Evolutionary conservation across 2,888 invertebrate species (phyloP).

Genomic region (Physocephala rufipes): DNA sequence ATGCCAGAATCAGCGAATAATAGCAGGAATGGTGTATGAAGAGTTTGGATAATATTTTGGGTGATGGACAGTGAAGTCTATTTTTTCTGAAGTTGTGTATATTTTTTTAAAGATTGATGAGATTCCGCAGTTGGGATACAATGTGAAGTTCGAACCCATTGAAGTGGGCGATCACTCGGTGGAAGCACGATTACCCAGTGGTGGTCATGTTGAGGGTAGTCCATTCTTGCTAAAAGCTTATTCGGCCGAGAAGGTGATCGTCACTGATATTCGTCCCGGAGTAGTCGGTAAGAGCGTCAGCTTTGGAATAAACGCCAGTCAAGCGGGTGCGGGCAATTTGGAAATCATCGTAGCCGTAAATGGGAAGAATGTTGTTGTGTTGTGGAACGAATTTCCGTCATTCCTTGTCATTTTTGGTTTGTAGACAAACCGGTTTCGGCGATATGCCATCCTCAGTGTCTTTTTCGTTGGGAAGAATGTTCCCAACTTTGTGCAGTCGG

Average conservation of each 20-base stretch:
- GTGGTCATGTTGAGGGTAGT: constrained; percentile 90
- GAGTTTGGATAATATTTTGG: no score
- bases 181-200: constrained; percentile 73
- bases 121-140: constrained; percentile 65
- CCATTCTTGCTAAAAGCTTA: constrained; percentile 96
- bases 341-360: constrained; percentile 98
- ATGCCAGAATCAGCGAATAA: no score
- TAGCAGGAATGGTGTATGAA: no score
- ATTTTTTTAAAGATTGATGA: constrained; percentile 69
- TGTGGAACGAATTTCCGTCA: no score
- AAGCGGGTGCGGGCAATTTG: constrained; percentile 92
- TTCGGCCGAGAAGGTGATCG: constrained; percentile 92
- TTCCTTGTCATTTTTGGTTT: no score
- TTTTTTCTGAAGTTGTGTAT: no score
- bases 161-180: constrained; percentile 95
- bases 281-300: constrained; percentile 92
- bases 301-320: constrained; percentile 88
- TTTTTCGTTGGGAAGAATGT: no score
- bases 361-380: no score
- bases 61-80: no score
- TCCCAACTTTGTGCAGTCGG: constrained; percentile 96
- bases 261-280: constrained; percentile 91
- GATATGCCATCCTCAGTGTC: no score
- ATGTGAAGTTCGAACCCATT: constrained; percentile 80
- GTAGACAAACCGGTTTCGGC: no score